Conservation (phyloP, 2,113 vertebrate genomes). For the Nibea albiflora region DNA sequence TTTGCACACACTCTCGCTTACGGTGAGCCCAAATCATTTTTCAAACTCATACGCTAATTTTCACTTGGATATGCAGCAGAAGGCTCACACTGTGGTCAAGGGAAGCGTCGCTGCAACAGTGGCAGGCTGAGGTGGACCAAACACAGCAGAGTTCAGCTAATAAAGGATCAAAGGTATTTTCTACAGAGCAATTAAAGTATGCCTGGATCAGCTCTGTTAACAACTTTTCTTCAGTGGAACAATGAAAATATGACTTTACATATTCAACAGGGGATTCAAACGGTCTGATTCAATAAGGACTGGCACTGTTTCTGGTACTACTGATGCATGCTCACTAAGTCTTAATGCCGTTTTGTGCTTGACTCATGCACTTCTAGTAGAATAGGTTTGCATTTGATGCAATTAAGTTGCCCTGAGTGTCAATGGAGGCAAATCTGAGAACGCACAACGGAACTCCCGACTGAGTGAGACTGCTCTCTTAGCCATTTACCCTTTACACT, state of each 20-base stretch:
- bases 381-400: background rate
- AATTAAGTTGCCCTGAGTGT: background rate
- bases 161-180: no score
- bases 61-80: background rate
- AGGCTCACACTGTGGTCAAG: background rate
- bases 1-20: background rate
- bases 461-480: conserved; percentile 26
- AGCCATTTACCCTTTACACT: conserved; percentile 21
- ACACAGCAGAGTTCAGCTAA: background rate
- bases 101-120: background rate
- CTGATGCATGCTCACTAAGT: background rate
- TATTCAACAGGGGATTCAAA: no score
- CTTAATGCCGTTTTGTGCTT: background rate
- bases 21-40: background rate
- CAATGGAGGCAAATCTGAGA: background rate
- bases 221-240: background rate
- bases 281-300: no score
- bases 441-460: conserved; percentile 3
- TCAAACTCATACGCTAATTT: background rate
- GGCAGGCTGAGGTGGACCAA: background rate
- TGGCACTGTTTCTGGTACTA: background rate
- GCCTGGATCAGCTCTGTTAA: background rate
- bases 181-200: background rate
- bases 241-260: background rate
- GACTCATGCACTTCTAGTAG: background rate